These are phyloP conservation scores for Drosophila rubida DNA, from an alignment of 2,888 invertebrate species.

Conservation along the genomic window DNA sequence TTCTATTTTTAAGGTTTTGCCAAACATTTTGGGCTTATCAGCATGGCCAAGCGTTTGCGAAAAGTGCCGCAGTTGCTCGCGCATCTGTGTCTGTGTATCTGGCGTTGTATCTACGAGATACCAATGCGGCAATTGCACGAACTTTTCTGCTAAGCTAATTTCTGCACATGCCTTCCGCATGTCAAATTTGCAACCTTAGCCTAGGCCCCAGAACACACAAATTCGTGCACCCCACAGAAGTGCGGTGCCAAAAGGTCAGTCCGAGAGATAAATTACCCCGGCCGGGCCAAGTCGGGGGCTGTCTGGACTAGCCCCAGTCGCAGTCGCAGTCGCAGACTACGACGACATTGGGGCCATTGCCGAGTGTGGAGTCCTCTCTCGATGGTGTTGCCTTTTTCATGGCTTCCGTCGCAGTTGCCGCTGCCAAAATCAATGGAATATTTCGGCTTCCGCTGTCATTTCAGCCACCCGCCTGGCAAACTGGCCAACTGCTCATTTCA, in stretches of 20 bases:
- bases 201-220: conserved; percentile 61
- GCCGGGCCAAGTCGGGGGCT: conserved; percentile 40
- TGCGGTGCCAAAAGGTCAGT: conserved; percentile 54
- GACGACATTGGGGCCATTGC: conserved; percentile 59
- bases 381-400: conserved; percentile 59
- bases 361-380: conserved; percentile 28
- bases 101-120: conserved; percentile 57
- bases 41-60: conserved; percentile 44
- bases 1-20: conserved; percentile 30
- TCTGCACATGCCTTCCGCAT: conserved; percentile 55
- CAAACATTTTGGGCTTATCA: conserved; percentile 68
- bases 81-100: conserved; percentile 7
- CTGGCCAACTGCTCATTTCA: conserved; percentile 2
- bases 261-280: conserved; percentile 70
- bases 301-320: conserved; percentile 49
- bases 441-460: conserved; percentile 70
- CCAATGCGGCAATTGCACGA: conserved; percentile 74
- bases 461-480: conserved; percentile 24
- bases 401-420: conserved; percentile 64
- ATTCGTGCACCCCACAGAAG: conserved; percentile 1
- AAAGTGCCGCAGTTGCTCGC: conserved; percentile 58
- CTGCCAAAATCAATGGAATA: conserved; percentile 78
- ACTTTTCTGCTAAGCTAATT: conserved; percentile 41
- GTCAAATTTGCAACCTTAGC: conserved; percentile 73
- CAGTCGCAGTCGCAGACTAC: conserved; percentile 33